Conservation (phyloP, 2,888 invertebrate species). For the Mimas tiliae region DNA sequence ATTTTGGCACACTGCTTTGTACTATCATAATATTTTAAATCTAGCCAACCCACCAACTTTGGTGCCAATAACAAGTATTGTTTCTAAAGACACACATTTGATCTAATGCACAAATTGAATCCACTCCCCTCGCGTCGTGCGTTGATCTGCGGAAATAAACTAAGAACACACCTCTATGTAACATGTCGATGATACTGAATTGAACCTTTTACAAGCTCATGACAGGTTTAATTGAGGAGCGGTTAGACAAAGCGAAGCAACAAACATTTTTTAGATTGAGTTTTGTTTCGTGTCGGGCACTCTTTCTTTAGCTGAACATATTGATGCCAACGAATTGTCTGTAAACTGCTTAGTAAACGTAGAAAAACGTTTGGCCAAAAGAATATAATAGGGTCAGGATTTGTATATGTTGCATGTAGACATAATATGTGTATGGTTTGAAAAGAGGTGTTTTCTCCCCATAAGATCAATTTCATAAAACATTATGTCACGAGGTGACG, state of each 20-base stretch:
- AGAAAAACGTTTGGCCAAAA: too few species aligned
- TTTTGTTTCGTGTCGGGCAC: too few species aligned
- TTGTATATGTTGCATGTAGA: background rate
- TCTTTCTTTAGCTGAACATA: too few species aligned
- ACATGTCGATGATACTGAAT: slow-evolving; percentile 7
- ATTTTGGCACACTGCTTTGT: background rate
- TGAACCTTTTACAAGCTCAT: background rate
- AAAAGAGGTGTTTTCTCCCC: too few species aligned
- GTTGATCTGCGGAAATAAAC: slow-evolving; percentile 10
- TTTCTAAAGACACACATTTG: background rate
- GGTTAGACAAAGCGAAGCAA: too few species aligned
- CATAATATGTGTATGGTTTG: too few species aligned
- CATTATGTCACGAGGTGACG: too few species aligned
- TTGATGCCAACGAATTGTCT: too few species aligned
- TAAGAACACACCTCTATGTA: slow-evolving; percentile 4
- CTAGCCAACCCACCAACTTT: background rate
- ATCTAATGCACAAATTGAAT: background rate
- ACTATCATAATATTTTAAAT: background rate
- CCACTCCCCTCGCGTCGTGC: slow-evolving; percentile 1
- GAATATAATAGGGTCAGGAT: too few species aligned
- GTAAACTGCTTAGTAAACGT: too few species aligned
- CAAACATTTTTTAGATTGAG: too few species aligned
- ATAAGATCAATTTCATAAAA: too few species aligned
- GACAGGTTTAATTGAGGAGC: background rate
- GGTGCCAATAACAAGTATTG: background rate